A percentile compares a stretch with the other conserved stretches of the same genome.
Conservation (phyloP, 2,797 vertebrate species). For the Spatula clypeata region DNA sequence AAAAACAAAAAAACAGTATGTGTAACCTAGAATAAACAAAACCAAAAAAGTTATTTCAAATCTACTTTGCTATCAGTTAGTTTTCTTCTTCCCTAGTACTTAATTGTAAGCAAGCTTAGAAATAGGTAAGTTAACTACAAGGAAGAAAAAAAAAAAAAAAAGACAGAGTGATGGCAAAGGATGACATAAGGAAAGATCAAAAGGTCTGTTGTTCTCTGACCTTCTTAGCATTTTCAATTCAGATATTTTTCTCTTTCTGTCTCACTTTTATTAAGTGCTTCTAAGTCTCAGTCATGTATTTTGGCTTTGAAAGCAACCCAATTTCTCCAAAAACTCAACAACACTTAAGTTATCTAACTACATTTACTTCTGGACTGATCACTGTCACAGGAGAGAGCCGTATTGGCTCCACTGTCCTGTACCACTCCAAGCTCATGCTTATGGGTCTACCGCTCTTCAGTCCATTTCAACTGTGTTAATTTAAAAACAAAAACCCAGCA, state of each 20-base stretch:
- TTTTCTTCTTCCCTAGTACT: neutral
- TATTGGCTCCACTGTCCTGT: neutral
- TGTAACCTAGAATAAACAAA: neutral
- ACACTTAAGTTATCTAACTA: neutral
- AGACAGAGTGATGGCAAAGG: neutral
- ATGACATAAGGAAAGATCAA: neutral
- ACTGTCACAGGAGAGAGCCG: neutral
- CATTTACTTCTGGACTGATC: neutral
- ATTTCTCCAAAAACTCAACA: neutral
- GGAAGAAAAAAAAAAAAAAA: neutral
- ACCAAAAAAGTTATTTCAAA: neutral
- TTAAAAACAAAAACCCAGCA: neutral
- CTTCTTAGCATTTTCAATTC: neutral
- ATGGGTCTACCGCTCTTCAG: neutral
- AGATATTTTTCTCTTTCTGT: neutral
- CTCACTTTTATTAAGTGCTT: neutral
- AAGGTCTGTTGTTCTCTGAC: neutral
- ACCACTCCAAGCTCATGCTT: neutral
- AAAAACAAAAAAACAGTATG: rapidly evolving
- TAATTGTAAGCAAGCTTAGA: neutral
- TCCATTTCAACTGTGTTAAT: neutral
- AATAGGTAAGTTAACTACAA: neutral
- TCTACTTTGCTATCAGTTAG: neutral
- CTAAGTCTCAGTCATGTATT: neutral
- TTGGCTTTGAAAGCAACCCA: neutral